phyloP scores from a whole-genome alignment of 2,888 invertebrate species.

The Lithophane leautieri region DNA sequence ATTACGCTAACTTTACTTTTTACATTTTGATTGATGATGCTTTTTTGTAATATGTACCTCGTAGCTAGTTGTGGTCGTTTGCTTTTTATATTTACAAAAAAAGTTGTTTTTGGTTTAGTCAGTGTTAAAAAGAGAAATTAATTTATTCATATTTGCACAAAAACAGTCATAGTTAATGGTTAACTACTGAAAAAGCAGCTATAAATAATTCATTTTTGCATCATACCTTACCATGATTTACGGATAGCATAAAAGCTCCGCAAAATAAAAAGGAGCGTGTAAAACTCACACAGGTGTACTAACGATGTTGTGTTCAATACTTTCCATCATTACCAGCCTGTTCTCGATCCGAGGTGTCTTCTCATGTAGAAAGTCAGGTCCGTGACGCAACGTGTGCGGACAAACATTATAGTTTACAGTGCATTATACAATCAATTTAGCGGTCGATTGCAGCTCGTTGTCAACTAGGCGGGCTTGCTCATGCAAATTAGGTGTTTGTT shows the following conservation, averaged over 20 bases:
- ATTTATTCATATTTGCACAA: neutral
- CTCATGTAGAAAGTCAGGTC: conserved; percentile 63
- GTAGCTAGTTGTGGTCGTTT: neutral
- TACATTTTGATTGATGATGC: conserved; percentile 6
- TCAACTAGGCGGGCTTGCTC: conserved; percentile 47
- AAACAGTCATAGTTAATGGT: neutral
- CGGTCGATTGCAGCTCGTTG: conserved; percentile 56
- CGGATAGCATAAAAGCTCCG: neutral
- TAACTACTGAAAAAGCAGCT: neutral
- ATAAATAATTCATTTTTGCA: neutral
- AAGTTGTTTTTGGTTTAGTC: neutral
- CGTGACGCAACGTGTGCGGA: conserved; percentile 54
- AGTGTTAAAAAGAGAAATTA: neutral
- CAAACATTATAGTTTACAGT: conserved; percentile 68
- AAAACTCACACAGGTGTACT: conserved; percentile 48
- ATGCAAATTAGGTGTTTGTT: conserved; percentile 48
- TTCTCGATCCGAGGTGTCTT: conserved; percentile 62
- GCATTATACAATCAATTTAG: conserved; percentile 75
- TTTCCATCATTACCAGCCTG: conserved; percentile 60
- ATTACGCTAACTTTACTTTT: conserved; percentile 26
- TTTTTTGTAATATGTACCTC: conserved; percentile 3
- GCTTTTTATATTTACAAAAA: too few relatives aligned
- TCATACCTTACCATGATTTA: neutral
- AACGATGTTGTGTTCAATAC: conserved; percentile 51
- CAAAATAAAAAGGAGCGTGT: conserved; percentile 30